Conservation (phyloP, 2,797 vertebrate genomes). For the Alexandromys oeconomus region DNA sequence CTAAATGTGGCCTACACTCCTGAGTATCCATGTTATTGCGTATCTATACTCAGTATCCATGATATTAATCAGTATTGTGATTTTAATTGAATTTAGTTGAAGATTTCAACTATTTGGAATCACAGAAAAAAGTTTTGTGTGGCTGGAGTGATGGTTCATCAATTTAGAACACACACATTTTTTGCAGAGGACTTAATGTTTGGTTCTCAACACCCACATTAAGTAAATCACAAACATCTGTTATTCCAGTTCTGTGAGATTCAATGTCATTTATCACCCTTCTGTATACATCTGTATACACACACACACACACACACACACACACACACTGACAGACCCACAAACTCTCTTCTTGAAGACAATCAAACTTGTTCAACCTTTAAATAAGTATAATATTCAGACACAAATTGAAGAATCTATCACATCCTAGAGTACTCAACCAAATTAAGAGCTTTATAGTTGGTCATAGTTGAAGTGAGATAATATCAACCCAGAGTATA, state of each 20-base stretch:
- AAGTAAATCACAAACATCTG: background rate
- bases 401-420: background rate
- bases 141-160: background rate
- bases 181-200: background rate
- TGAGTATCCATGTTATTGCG: background rate
- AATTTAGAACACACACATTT: background rate
- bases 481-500: background rate
- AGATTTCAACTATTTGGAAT: slow-evolving; percentile 33
- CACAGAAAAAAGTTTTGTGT: background rate
- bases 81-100: background rate
- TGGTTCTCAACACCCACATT: background rate
- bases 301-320: background rate
- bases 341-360: background rate
- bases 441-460: background rate
- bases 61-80: background rate
- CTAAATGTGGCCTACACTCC: background rate
- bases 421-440: background rate
- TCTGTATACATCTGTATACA: background rate
- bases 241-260: background rate
- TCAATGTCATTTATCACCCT: too few relatives aligned
- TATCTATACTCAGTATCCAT: background rate
- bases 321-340: background rate
- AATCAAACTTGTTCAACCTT: background rate
- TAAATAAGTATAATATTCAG: background rate
- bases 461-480: background rate